A percentile compares a stretch with the other conserved stretches of the same genome.
Conservation (phyloP, 1,140 invertebrate genomes). For the Metopolophium dirhodum region DNA sequence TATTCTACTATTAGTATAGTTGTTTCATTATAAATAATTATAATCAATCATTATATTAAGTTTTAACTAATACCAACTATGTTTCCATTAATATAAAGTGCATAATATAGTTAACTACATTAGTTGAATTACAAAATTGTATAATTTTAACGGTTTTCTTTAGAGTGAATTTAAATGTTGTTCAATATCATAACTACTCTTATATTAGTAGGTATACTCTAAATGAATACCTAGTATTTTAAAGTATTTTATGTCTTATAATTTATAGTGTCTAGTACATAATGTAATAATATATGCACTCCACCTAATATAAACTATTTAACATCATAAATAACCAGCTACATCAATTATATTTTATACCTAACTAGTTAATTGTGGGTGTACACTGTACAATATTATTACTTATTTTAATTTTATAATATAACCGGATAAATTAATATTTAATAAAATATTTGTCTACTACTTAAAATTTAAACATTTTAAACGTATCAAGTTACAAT, state of each 20-base stretch:
- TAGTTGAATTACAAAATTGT: conserved; percentile 19
- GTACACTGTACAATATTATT: background rate
- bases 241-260: background rate
- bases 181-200: conserved; percentile 16
- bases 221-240: background rate
- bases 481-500: background rate
- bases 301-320: background rate
- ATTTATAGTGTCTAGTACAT: background rate
- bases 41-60: conserved; percentile 16
- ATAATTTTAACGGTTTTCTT: conserved; percentile 1
- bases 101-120: background rate
- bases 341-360: background rate
- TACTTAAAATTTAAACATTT: background rate
- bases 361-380: background rate
- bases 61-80: conserved; percentile 18
- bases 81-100: background rate
- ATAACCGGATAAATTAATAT: no score
- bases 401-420: background rate
- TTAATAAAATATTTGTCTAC: background rate
- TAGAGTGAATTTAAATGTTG: background rate
- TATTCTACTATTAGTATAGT: conserved; percentile 16
- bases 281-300: background rate
- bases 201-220: background rate
- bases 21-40: conserved; percentile 13
- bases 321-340: background rate